Evolutionary conservation across 2,797 vertebrate species (phyloP).

Genomic region (Aeoliscus strigatus): DNA sequence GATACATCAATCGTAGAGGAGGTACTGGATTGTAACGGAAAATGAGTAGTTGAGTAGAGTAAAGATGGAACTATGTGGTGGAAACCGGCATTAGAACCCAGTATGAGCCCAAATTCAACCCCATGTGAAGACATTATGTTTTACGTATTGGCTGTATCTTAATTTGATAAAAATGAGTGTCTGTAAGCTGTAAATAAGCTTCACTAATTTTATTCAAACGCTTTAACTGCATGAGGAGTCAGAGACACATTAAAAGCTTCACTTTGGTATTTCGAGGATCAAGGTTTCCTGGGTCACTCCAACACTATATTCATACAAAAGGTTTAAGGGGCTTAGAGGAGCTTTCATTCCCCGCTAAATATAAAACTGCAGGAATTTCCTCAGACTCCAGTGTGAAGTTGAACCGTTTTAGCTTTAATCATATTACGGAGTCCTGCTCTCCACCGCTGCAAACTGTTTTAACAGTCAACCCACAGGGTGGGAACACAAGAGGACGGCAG

Average conservation of each 20-base stretch:
- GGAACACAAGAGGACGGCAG: conserved; percentile 24
- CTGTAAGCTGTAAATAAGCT: neutral
- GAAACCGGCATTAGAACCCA: too few relatives aligned
- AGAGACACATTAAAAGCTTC: neutral
- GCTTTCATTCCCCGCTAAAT: neutral
- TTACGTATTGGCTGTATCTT: neutral
- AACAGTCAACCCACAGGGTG: neutral
- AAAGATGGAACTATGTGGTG: too few relatives aligned
- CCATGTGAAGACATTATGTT: neutral
- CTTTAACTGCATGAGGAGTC: neutral
- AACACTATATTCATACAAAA: neutral
- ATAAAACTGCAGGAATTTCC: conserved; percentile 2
- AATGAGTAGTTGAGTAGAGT: too few relatives aligned
- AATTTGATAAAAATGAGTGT: neutral
- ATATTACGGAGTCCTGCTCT: neutral
- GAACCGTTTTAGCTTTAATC: conserved; percentile 1
- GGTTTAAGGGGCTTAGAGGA: neutral
- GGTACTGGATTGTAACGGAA: too few relatives aligned
- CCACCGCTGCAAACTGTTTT: too few relatives aligned
- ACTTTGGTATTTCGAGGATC: neutral
- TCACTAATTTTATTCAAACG: neutral
- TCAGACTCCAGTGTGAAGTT: neutral
- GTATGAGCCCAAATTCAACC: neutral
- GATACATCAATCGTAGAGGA: too few relatives aligned
- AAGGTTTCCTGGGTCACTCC: neutral